phyloP scores from a whole-genome alignment of 2,113 vertebrate species.

The Pionites leucogaster region DNA sequence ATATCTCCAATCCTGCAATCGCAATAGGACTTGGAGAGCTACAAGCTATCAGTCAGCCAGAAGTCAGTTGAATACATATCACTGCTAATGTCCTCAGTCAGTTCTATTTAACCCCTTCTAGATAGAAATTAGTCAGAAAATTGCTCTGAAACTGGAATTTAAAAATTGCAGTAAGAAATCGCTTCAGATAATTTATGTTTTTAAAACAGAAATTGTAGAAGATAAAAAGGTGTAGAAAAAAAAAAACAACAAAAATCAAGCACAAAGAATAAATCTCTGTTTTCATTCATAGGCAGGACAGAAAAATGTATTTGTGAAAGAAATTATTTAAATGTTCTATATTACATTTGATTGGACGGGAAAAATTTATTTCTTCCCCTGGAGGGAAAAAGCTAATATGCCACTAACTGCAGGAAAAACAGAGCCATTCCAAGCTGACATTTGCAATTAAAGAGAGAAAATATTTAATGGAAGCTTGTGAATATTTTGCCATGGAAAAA shows the following conservation, averaged over 20 bases:
- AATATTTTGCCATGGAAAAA: background rate
- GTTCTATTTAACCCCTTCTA: background rate
- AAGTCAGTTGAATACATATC: conserved; percentile 25
- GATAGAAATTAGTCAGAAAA: background rate
- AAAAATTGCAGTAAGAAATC: background rate
- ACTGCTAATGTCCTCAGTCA: background rate
- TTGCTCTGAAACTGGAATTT: conserved; percentile 5
- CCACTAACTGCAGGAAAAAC: background rate
- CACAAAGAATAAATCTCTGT: background rate
- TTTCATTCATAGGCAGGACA: background rate
- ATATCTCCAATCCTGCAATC: conserved; percentile 43
- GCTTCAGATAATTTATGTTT: background rate
- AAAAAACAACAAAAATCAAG: background rate
- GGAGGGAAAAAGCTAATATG: background rate
- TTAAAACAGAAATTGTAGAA: background rate
- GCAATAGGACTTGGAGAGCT: conserved; percentile 26
- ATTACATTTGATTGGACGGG: conserved; percentile 12
- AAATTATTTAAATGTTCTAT: conserved; percentile 20
- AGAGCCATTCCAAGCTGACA: background rate
- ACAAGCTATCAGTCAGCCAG: conserved; percentile 22
- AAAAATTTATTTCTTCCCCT: conserved; percentile 5
- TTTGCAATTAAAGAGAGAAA: conserved; percentile 55
- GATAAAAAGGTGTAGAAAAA: background rate
- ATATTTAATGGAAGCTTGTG: conserved; percentile 15
- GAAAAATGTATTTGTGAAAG: background rate